Evolutionary conservation across 2,113 vertebrate species (phyloP).

Genomic region (Tyto alba): DNA sequence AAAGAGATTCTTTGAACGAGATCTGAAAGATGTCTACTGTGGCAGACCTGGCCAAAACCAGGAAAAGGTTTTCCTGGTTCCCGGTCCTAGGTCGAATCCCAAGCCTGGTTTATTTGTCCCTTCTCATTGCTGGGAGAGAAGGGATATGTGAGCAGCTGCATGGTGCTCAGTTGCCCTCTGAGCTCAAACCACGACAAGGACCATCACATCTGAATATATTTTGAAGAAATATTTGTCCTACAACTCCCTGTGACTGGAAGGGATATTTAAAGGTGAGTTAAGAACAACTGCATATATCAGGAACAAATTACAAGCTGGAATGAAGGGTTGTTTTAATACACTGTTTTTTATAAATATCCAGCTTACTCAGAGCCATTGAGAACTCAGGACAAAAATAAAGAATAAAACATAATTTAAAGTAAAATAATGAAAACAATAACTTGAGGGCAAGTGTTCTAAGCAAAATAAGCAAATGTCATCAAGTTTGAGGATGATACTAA

Average conservation of each 20-base stretch:
- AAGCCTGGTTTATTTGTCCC: no score
- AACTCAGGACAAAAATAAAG: not conserved
- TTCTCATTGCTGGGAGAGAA: no score
- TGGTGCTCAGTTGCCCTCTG: no score
- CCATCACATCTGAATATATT: not conserved
- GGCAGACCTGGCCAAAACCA: not conserved
- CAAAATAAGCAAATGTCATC: not conserved
- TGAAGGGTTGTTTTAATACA: not conserved
- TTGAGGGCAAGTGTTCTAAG: not conserved
- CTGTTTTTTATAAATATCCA: not conserved
- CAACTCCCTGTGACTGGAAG: not conserved
- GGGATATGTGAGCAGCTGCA: no score
- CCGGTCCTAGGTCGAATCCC: no score
- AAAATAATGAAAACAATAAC: not conserved
- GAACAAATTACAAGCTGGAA: not conserved
- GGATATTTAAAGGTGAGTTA: not conserved
- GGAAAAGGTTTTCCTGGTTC: no score
- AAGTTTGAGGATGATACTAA: not conserved
- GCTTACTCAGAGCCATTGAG: not conserved
- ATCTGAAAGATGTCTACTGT: not conserved
- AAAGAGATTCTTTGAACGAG: not conserved
- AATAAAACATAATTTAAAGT: not conserved
- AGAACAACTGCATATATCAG: not conserved
- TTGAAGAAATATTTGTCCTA: not conserved
- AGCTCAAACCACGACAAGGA: not conserved